phyloP scores from a whole-genome alignment of 2,113 vertebrate species.

The Indicator maculatus region DNA sequence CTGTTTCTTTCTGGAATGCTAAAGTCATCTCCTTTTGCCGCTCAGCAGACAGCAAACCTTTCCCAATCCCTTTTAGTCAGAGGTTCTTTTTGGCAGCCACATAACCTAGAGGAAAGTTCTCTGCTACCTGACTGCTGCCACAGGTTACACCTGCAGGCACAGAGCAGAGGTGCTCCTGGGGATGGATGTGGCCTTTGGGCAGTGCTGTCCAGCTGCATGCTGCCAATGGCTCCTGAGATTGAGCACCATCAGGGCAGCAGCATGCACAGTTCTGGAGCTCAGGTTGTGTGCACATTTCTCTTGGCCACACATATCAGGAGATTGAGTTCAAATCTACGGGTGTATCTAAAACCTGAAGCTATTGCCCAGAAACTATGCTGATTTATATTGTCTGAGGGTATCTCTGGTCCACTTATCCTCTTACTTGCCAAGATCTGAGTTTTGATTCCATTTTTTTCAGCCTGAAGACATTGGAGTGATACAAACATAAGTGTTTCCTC shows the following conservation, averaged over 20 bases:
- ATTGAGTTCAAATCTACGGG: neutral
- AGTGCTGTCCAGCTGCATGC: neutral
- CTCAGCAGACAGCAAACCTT: neutral
- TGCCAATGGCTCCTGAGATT: neutral
- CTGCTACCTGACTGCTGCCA: neutral
- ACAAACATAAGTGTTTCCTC: neutral
- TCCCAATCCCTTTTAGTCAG: neutral
- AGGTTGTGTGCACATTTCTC: neutral
- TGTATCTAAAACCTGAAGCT: neutral
- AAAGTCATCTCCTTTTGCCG: neutral
- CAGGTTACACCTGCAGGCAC: too few relatives aligned
- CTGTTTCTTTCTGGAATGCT: neutral
- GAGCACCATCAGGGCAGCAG: neutral
- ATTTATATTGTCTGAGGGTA: neutral
- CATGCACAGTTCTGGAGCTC: neutral
- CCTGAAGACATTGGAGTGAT: neutral
- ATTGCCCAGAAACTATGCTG: neutral
- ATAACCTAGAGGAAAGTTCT: rapidly evolving
- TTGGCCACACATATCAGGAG: neutral
- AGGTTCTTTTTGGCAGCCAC: neutral
- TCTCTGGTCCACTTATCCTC: neutral
- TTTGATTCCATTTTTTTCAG: neutral
- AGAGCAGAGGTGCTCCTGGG: neutral
- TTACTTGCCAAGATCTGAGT: neutral
- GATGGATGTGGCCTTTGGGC: neutral